Evolutionary conservation across 2,113 vertebrate species (phyloP).

Genomic region (Elachura formosa): DNA sequence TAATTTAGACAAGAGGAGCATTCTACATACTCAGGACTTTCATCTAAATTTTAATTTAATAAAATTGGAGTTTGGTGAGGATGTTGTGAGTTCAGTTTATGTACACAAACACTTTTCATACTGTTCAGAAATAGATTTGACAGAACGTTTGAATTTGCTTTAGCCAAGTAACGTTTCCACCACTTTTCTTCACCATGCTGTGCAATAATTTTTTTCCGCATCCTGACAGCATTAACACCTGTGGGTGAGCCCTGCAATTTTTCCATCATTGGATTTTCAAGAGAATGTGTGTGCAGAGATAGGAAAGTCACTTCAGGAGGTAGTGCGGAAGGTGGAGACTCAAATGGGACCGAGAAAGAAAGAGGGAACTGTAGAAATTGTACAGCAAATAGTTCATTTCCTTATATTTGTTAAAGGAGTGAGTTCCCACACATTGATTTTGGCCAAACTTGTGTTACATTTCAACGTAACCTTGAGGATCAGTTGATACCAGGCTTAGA

Average conservation of each 20-base stretch:
- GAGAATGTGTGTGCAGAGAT: background rate
- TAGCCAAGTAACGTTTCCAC: background rate
- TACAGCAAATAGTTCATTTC: background rate
- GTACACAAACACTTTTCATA: background rate
- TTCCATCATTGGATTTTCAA: background rate
- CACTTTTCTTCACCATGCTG: background rate
- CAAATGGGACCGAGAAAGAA: background rate
- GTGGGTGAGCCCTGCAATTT: background rate
- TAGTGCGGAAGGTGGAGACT: background rate
- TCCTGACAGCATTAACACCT: background rate
- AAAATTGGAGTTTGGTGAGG: background rate
- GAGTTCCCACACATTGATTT: slow-evolving; percentile 22
- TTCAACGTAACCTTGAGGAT: background rate
- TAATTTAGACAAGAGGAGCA: background rate
- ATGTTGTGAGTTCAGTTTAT: background rate
- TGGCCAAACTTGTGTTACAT: background rate
- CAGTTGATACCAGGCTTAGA: background rate
- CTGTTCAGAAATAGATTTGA: background rate
- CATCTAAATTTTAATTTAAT: background rate
- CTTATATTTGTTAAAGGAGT: slow-evolving; percentile 15
- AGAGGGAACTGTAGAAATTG: background rate
- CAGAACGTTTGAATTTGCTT: rapidly evolving
- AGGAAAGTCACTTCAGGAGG: background rate
- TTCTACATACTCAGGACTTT: background rate
- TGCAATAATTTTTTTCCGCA: background rate